Evolutionary conservation across 2,888 invertebrate genomes (phyloP).

Genomic region (Calliopum simillimum): DNA sequence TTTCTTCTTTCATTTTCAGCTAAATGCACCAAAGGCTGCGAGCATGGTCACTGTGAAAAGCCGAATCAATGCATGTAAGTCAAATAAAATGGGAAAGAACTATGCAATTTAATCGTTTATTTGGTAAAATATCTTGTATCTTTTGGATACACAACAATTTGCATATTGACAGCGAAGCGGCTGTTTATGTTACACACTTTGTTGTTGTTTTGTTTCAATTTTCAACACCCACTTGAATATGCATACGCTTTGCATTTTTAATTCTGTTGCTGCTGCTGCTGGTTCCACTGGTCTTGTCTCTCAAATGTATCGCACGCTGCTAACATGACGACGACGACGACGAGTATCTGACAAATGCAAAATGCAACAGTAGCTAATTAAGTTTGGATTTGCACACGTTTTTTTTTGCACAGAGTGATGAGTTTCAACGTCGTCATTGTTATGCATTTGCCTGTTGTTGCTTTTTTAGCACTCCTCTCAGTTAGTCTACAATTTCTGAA

Average conservation of each 20-base stretch:
- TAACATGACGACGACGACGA: not conserved
- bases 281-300: not conserved
- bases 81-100: too few relatives aligned
- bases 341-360: conserved; percentile 18
- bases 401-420: not conserved
- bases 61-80: conserved; percentile 98
- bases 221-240: not conserved
- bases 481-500: conserved; percentile 33
- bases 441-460: conserved; percentile 23
- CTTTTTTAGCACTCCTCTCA: conserved; percentile 31
- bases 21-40: conserved; percentile 92
- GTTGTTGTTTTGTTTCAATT: not conserved
- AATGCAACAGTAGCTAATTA: conserved; percentile 36
- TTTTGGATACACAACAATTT: not conserved
- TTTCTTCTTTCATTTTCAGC: conserved; percentile 72
- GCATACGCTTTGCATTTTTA: conserved; percentile 10
- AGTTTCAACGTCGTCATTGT: conserved; percentile 8
- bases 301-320: not conserved
- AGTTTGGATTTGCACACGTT: conserved; percentile 38
- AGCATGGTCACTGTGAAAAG: conserved; percentile 91
- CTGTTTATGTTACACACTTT: not conserved
- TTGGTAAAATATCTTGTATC: conserved; percentile 6
- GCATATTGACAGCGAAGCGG: not conserved
- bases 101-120: too few relatives aligned
- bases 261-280: not conserved